Base-by-base conservation (phyloP, 2,888 invertebrate species). In the Ophion obscuratus region DNA sequence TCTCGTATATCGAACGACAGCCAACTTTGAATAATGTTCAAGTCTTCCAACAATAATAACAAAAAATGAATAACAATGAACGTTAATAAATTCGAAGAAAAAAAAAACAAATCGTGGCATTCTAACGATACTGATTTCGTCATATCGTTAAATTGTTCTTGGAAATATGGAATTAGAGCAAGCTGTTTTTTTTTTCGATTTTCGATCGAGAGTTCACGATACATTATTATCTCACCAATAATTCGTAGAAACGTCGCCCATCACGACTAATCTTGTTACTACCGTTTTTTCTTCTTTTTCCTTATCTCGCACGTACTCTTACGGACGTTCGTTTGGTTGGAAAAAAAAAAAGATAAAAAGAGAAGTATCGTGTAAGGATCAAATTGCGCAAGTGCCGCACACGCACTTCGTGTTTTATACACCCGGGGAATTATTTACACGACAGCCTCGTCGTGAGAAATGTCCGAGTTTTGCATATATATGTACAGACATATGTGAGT, bases 361-460 rank as follows among this genome's bases (percentile, higher is more conserved):
- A 71, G 36, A 71, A 61, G 31, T 59, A 64, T 76, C 61, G 24
- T 27, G 70, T 40, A 57, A 64, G 47, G 44, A 62, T 67, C 61
- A 27, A 57, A 77, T 71, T 71, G 70, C 76, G 62, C 57, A 64
- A 71, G 27, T n/a, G 14, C 14, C 40, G 24, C 17, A 27, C 27
- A 24, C 77, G 53, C 31, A 61, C 36, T 53, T 61, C 14, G 40
- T 14, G 62, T 61, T 67, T 44, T 44, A 17, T 59, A 59, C 17
- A 67, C 20, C 4, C 24, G 44, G 31, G 24, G 64, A 66, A 47
- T 40, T 74, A 74, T 74, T 74, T 24, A 62, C 61, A 62, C 61
- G 66, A 64, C 44, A 57, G 64, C 71, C 62, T 71, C 14, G 66
- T 24, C 24, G 66, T 59, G 44, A 64, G 27, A 71, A 71, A 77